Percentiles rank a stretch among this genome's conserved stretches.
These are phyloP conservation scores for Aphis gossypii DNA, from an alignment of 1,140 invertebrate species.

Conservation along the genomic window DNA sequence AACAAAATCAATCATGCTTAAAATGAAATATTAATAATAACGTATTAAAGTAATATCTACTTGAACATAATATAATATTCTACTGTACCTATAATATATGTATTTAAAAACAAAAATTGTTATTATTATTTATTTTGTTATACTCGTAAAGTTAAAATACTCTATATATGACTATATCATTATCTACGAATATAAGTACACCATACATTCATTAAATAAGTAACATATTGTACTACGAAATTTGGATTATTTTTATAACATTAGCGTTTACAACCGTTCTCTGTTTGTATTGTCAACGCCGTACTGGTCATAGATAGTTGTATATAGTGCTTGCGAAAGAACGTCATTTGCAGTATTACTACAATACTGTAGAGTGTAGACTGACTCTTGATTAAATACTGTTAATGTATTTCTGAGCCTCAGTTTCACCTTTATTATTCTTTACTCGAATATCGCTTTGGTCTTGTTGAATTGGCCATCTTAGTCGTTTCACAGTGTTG, in stretches of 20 bases:
- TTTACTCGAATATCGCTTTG: neutral
- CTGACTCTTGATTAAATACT: neutral
- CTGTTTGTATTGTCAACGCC: neutral
- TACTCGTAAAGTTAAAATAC: no score
- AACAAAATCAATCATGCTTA: neutral
- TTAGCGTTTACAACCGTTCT: neutral
- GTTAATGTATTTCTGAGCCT: neutral
- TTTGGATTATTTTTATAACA: neutral
- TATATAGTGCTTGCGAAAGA: neutral
- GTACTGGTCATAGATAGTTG: neutral
- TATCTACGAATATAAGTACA: no score
- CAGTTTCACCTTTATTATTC: neutral
- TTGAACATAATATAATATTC: no score
- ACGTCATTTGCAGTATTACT: neutral
- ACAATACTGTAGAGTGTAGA: neutral
- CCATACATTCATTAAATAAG: no score
- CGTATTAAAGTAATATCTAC: no score
- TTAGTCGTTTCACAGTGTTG: neutral
- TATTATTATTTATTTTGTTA: no score
- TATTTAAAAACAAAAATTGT: no score
- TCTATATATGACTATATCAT: no score
- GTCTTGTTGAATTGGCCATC: neutral
- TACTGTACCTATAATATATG: no score
- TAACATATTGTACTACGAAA: neutral
- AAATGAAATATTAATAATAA: no score